Base-by-base conservation (phyloP, 1,140 invertebrate genomes). In the Musca vetustissima region DNA sequence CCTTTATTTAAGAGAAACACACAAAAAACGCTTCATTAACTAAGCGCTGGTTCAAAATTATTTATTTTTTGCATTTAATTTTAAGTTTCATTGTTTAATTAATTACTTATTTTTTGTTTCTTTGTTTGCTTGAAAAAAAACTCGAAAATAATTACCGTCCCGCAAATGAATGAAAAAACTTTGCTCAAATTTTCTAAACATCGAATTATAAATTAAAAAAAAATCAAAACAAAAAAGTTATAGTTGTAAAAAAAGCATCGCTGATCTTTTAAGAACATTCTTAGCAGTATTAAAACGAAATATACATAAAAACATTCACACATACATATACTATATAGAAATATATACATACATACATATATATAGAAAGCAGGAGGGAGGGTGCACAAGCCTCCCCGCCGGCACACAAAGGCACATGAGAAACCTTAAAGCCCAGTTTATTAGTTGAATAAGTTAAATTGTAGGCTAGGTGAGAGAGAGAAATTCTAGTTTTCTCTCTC, bases 391-490 rank as follows among this genome's bases (percentile, higher is more conserved):
- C n/a, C n/a, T n/a, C 28, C 28, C 28, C 3, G 28, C 28, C 3
- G 13, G 6, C 11, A 4, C 36, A 43, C 13, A 2, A 43, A 43
- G 36, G 36, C 36, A 21, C 32, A 21, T 13, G 57, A 61, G 57
- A 43, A 61, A 61, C n/a, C 57, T 61, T 61, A 61, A 61, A 61
- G n/a, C 57, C 57, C 57, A 61, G 57, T 61, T 61, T 36, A 61
- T 61, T 61, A 61, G 57, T 2, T 19, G 13, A 17, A 13, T 61
- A 61, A 61, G 57, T 43, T 19, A 43, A 61, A 36, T 52, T 4
- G 4, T 52, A 52, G 49, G 49, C 9, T 52, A 52, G 4, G n/a
- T n/a, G n/a, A n/a, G n/a, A n/a, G n/a, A n/a, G n/a, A n/a, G n/a
- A n/a, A n/a, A n/a, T n/a, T n/a, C n/a, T n/a, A n/a, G n/a, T n/a